A percentile compares a stretch with the other conserved stretches of the same genome.
Evolutionary conservation across 2,888 invertebrate species (phyloP).

Genomic region (Ochlodes sylvanus): DNA sequence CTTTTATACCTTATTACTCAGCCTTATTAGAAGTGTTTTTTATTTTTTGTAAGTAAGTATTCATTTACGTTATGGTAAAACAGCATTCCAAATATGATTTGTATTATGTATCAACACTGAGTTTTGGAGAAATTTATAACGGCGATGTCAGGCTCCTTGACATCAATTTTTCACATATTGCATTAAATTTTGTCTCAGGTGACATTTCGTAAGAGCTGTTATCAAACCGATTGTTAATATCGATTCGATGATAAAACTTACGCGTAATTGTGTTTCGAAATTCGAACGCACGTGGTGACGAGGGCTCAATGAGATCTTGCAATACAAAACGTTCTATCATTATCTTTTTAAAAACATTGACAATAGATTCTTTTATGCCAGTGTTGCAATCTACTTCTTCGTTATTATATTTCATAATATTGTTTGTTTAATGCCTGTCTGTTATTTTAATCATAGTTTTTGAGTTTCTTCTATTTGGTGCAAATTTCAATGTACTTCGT

Average conservation of each 20-base stretch:
- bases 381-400: constrained; percentile 26
- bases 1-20: too few species aligned
- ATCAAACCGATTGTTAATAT: constrained; percentile 59
- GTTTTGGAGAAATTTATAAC: constrained; percentile 15
- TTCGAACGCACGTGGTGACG: constrained; percentile 56
- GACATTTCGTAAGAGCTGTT: constrained; percentile 62
- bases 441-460: constrained; percentile 13
- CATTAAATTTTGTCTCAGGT: constrained; percentile 52
- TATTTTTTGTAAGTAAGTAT: too few species aligned
- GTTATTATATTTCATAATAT: constrained; percentile 22
- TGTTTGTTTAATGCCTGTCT: constrained; percentile 22
- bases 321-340: constrained; percentile 37
- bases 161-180: constrained; percentile 64
- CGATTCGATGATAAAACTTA: constrained; percentile 56
- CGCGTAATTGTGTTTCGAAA: constrained; percentile 67
- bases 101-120: too few species aligned
- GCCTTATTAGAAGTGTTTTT: too few species aligned
- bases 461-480: neutral
- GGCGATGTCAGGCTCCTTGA: constrained; percentile 57
- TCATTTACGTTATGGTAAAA: too few species aligned
- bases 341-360: constrained; percentile 28
- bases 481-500: constrained; percentile 19
- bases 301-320: constrained; percentile 35
- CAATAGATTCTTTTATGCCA: constrained; percentile 37
- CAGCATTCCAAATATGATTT: too few species aligned